Conservation (phyloP, 1,140 invertebrate species). For the Nephotettix cincticeps region DNA sequence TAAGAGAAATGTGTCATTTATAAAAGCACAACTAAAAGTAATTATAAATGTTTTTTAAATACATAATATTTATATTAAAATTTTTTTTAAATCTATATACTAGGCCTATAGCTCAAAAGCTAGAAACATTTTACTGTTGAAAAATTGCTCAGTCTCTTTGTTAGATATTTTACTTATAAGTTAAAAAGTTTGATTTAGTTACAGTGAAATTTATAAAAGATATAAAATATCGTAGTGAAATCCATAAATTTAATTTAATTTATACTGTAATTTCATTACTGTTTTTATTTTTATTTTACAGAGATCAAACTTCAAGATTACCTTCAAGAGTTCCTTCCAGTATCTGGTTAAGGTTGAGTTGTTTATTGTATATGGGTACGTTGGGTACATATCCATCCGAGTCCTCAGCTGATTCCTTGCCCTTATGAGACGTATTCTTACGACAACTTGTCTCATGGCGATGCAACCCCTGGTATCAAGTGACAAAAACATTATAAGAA, state of each 20-base stretch:
- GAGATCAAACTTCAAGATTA: neutral
- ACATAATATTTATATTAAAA: too few relatives aligned
- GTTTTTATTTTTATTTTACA: neutral
- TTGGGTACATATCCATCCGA: neutral
- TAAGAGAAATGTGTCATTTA: too few relatives aligned
- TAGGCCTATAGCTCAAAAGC: neutral
- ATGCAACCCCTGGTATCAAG: neutral
- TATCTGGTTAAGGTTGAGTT: neutral
- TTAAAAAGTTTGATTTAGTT: neutral
- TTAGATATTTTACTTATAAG: neutral
- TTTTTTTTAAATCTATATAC: too few relatives aligned
- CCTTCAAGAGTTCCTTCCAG: neutral
- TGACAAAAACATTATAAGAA: too few relatives aligned
- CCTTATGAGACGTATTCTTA: neutral
- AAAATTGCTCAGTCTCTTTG: neutral
- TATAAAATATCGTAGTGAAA: neutral
- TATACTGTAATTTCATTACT: neutral
- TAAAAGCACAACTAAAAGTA: too few relatives aligned
- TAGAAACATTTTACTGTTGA: neutral
- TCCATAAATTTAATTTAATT: neutral
- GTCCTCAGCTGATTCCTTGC: neutral
- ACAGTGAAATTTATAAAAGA: too few relatives aligned
- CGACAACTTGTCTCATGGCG: neutral
- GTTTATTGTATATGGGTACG: constrained; percentile 8
- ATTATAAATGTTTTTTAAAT: too few relatives aligned